Evolutionary conservation across 2,888 invertebrate genomes (phyloP).

Genomic region (Rhodophaea formosa): DNA sequence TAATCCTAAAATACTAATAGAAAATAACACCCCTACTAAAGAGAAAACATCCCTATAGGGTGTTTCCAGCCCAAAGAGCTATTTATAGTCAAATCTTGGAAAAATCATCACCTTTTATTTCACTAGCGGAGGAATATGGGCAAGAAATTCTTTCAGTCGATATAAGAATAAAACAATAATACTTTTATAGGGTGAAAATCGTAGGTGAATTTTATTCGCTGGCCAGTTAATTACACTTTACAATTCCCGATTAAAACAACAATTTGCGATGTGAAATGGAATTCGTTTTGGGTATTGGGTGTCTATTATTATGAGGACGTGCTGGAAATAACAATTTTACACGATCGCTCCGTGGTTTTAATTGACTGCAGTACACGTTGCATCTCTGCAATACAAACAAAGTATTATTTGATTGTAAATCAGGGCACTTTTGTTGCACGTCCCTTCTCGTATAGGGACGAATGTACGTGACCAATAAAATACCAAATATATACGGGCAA

Average conservation of each 20-base stretch:
- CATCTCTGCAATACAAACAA: constrained; percentile 48
- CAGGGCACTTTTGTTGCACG: constrained; percentile 31
- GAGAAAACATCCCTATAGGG: no score
- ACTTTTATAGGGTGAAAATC: neutral
- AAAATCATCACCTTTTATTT: no score
- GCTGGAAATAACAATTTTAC: constrained; percentile 61
- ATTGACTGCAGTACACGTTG: constrained; percentile 54
- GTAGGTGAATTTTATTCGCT: neutral
- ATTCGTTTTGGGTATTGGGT: constrained; percentile 31
- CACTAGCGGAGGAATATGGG: no score
- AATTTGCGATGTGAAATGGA: constrained; percentile 30
- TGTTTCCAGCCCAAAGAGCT: no score
- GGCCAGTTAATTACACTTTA: constrained; percentile 7
- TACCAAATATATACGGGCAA: no score
- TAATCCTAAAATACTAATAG: no score
- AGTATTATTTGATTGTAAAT: constrained; percentile 46
- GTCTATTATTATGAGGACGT: constrained; percentile 40
- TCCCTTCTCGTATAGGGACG: no score
- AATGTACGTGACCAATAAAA: no score
- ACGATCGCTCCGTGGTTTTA: constrained; percentile 51
- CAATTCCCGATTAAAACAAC: constrained; percentile 12
- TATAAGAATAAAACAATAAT: neutral
- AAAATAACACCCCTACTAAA: no score
- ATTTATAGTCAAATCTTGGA: no score
- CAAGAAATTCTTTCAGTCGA: neutral